Percentiles rank a stretch among this genome's conserved stretches.
These are phyloP conservation scores for Diacarnus erythraeanus DNA, from an alignment of 37 sponge, comb jelly and placozoan species.

Conservation along the genomic window DNA sequence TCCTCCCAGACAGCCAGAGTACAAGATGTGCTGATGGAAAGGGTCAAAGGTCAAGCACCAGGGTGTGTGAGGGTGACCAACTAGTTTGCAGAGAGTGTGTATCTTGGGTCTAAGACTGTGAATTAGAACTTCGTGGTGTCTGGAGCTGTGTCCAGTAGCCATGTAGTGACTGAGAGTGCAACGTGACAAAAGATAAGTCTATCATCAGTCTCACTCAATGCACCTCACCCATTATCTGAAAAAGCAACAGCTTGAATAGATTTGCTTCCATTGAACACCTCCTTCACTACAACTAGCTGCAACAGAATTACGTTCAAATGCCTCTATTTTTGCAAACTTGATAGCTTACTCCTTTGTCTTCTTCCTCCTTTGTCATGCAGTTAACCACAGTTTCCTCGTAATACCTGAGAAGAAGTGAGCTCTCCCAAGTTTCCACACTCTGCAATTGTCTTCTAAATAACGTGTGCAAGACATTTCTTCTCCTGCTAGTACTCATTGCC, in stretches of 20 bases:
- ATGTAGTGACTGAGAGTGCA: conserved; percentile 11
- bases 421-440: conserved; percentile 4
- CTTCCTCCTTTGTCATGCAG: conserved; percentile 7
- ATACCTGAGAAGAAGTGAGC: conserved; percentile 3
- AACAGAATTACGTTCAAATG: too few species aligned
- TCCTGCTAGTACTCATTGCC: too few species aligned
- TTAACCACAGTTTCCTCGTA: background rate
- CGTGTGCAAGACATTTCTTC: conserved; percentile 2
- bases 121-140: conserved; percentile 19
- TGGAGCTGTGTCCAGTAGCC: conserved; percentile 36
- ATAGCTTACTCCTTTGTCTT: background rate
- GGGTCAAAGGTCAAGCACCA: conserved; percentile 58
- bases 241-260: conserved; percentile 32
- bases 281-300: background rate
- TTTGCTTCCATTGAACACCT: conserved; percentile 12
- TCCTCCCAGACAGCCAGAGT: conserved; percentile 42
- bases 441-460: conserved; percentile 4
- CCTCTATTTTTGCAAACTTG: too few species aligned
- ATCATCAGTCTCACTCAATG: background rate
- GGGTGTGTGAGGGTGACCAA: conserved; percentile 32
- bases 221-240: conserved; percentile 36
- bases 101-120: conserved; percentile 1
- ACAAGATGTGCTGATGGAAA: conserved; percentile 5
- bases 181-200: background rate
- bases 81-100: background rate